Conservation (phyloP, 2,888 invertebrate genomes). For the Griposia aprilina region DNA sequence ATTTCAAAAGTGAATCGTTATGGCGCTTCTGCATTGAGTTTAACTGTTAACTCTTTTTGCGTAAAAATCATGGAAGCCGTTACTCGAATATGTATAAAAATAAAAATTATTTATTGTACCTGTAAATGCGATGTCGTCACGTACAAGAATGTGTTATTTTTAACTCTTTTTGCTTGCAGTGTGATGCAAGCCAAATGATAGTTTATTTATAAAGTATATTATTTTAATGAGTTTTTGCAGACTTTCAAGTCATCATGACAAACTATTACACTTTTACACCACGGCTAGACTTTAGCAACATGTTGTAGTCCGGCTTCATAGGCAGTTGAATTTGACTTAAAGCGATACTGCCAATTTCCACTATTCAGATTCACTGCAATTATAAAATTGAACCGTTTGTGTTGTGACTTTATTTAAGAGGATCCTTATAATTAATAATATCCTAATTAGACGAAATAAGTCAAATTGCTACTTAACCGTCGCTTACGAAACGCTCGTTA, state of each 20-base stretch:
- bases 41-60: slow-evolving; percentile 34
- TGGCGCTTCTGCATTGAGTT: slow-evolving; percentile 37
- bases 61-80: slow-evolving; percentile 20
- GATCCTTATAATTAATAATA: too few relatives aligned
- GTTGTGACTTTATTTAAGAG: not conserved
- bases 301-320: not conserved
- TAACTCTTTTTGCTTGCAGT: not conserved
- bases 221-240: not conserved
- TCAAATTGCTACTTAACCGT: slow-evolving; percentile 12
- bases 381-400: not conserved
- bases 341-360: too few relatives aligned
- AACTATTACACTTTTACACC: not conserved
- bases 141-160: slow-evolving; percentile 4
- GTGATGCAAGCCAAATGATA: not conserved
- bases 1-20: slow-evolving; percentile 57
- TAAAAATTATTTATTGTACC: slow-evolving; percentile 29
- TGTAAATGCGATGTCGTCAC: slow-evolving; percentile 28
- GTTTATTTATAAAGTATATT: not conserved
- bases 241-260: not conserved
- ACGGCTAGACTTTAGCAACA: not conserved
- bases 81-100: slow-evolving; percentile 35
- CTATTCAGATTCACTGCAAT: not conserved
- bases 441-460: not conserved
- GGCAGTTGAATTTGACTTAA: too few relatives aligned
- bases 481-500: slow-evolving; percentile 13